Evolutionary conservation across 2,113 vertebrate genomes (phyloP).

Genomic region (Triplophysa siluroides): DNA sequence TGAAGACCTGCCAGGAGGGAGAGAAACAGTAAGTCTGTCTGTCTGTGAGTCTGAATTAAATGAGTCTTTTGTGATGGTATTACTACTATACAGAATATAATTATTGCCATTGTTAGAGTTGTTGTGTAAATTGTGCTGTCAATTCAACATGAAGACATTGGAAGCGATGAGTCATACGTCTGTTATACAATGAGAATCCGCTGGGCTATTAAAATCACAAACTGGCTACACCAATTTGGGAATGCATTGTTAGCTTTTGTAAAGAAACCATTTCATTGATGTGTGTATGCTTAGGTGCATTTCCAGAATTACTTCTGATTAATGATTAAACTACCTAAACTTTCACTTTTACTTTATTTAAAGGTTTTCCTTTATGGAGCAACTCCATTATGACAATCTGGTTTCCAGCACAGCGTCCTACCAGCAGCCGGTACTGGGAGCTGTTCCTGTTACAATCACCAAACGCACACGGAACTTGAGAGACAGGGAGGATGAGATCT

Average conservation of each 20-base stretch:
- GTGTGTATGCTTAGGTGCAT: too few relatives aligned
- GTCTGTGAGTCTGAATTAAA: neutral
- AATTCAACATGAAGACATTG: neutral
- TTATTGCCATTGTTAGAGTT: neutral
- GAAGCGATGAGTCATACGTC: neutral
- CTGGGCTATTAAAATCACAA: neutral
- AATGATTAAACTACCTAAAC: neutral
- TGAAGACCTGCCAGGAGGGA: constrained; percentile 69
- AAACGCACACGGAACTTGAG: constrained; percentile 74
- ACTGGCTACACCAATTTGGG: neutral
- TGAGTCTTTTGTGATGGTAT: neutral
- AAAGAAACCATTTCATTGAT: neutral
- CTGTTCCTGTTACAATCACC: constrained; percentile 79
- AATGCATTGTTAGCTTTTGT: neutral
- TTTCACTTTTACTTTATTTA: constrained; percentile 6
- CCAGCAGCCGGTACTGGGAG: constrained; percentile 69
- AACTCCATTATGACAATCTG: constrained; percentile 42
- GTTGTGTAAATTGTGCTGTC: neutral
- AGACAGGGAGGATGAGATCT: constrained; percentile 88
- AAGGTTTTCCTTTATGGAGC: constrained; percentile 72
- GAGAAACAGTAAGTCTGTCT: constrained; percentile 68
- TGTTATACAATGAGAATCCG: neutral
- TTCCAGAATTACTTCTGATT: too few relatives aligned
- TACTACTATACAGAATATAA: neutral
- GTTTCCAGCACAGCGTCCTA: constrained; percentile 35